Evolutionary conservation across 2,888 invertebrate species (phyloP).

Genomic region (Drosophila leonis): DNA sequence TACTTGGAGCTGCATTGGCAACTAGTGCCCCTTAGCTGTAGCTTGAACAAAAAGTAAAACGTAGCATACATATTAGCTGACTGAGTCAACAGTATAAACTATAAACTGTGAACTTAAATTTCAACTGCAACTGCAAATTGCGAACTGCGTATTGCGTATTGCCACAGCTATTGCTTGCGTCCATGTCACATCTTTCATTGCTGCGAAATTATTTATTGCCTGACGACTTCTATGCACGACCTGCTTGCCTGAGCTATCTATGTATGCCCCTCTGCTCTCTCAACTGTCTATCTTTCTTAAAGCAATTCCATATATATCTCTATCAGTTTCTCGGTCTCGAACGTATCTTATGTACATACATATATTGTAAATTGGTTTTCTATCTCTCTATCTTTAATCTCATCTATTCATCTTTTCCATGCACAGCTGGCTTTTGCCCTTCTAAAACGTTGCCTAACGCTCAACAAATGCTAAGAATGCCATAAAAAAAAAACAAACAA

Average conservation of each 20-base stretch:
- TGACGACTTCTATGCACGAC: conserved; percentile 55
- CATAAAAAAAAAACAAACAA: conserved; percentile 30
- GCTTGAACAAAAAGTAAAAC: conserved; percentile 15
- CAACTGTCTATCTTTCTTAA: conserved; percentile 18
- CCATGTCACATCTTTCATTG: conserved; percentile 38
- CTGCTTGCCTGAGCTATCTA: conserved; percentile 48
- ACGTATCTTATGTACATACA: conserved; percentile 3
- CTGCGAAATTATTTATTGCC: conserved; percentile 46
- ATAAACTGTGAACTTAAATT: conserved; percentile 12
- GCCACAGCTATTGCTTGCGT: conserved; percentile 34
- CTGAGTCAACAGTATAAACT: conserved; percentile 24
- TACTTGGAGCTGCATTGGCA: conserved; percentile 55
- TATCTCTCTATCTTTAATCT: conserved; percentile 43
- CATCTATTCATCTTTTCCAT: conserved; percentile 62
- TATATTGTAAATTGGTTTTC: conserved; percentile 14
- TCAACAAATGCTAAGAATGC: conserved; percentile 79
- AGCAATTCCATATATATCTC: neutral
- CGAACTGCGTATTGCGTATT: conserved; percentile 21
- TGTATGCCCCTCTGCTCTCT: conserved; percentile 19
- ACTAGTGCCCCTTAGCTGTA: conserved; percentile 51
- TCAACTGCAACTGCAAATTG: conserved; percentile 28
- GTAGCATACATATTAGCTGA: conserved; percentile 57
- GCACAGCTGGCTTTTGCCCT: conserved; percentile 82
- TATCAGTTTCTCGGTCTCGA: conserved; percentile 8
- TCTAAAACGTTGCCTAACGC: conserved; percentile 82